Base-by-base conservation (phyloP, 2,888 invertebrate species). In the Lycaena phlaeas region DNA sequence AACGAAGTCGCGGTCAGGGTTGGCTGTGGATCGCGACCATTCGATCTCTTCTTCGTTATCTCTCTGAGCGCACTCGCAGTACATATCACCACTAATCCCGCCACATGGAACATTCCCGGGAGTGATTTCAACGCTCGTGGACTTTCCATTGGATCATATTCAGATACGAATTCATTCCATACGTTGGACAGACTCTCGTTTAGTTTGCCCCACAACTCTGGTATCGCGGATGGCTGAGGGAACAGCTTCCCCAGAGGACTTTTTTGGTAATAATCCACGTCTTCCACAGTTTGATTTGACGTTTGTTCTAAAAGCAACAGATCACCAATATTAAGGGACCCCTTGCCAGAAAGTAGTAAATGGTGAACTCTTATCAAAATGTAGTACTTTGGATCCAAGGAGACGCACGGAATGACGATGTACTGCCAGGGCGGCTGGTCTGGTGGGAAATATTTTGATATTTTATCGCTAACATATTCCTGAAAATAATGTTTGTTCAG, bases 351-450 rank as follows among this genome's bases (percentile, higher is more conserved):
- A 3, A 93, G 79, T 1, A 94, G 79, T 17, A 94, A 70, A 56
- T 94, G 94, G 59, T 94, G 94, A 0, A 92, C 87, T 41, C 93
- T 86, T 4, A 93, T 82, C 17, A 94, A 66, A 25, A 92, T 79
- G 56, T 90, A 92, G 59, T 90, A 93, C 51, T 82, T 84, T 26
- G 88, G 87, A 38, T 88, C 86, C 2, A 67, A 51, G 1, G 76
- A 67, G 3, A 68, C 56, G 49, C 78, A 78, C 1, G 92, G 91
- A 54, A 94, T 91, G 1, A 93, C 85, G 27, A 90, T 88, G 40
- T 93, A 88, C 61, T 94, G 94, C 94, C 94, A 94, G 9, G 93
- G 93, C 0, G 94, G 89, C 42, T 89, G 82, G 40, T 90, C 89
- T 1, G 79, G 75, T 4, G 92, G 89, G 41, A 94, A 87, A 61